Base-by-base conservation (phyloP, 2,888 invertebrate species). In the Harpalus rufipes region DNA sequence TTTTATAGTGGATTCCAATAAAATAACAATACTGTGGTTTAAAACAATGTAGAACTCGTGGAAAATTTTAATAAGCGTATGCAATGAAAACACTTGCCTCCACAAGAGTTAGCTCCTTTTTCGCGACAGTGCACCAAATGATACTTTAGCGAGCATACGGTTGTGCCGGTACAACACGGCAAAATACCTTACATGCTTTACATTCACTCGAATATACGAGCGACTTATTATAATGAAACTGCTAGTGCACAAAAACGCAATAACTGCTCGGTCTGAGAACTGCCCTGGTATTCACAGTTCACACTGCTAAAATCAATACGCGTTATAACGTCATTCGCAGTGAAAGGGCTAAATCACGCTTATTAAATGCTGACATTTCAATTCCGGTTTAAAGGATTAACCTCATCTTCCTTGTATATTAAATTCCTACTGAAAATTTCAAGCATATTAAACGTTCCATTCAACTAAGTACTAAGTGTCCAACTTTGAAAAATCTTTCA, bases 301-400 rank as follows among this genome's bases (percentile, higher is more conserved):
- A 74, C 74, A 44, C 51, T 44, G 74, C 51, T n/a, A 51, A 51
- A 74, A 74, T 74, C 74, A 74, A 74, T 74, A 74, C 74, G 44
- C 51, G 51, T 44, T 44, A 44, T 21, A 74, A 74, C n/a, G 74
- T 74, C 74, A 74, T 74, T 25, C 51, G n/a, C 74, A 74, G 7
- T 18, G 21, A 51, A 51, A 56, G 74, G 74, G 18, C 51, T 74
- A 74, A 74, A 51, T 74, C 74, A 51, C 21, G 74, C 74, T 51
- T 56, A 74, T 74, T 74, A 74, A 74, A 74, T 74, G 74, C 51
- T 51, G 74, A 51, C 74, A 74, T 74, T 51, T 74, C 74, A 74
- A 51, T 74, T 74, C 51, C 74, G 51, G 74, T 74, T 51, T 74
- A 74, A 74, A 74, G 74, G 74, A 12, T 74, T 74, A 74, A 44